Base-by-base conservation (phyloP, 2,888 invertebrate genomes). In the Aethes cnicana region DNA sequence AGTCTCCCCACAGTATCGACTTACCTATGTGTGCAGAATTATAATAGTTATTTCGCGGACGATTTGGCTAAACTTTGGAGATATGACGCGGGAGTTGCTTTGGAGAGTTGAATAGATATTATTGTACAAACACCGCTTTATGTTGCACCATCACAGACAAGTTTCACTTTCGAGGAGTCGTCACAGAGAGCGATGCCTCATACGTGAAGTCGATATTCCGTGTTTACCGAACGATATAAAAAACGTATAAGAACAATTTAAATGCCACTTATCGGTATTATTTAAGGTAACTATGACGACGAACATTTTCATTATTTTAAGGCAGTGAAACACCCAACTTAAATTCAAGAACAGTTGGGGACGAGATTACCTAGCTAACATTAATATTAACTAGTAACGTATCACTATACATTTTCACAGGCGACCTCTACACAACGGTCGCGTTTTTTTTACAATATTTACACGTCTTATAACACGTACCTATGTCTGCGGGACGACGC, bases 281-380 rank as follows among this genome's bases (percentile, higher is more conserved):
- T 52, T 44, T 84, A 77, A 79, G 73, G 69, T 83, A 82, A 84
- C 80, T 80, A 84, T 86, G 85, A 87, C 77, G 74, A 71, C 79
- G 69, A 84, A 77, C 72, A 69, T 70, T 75, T 58, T 74, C 74
- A 73, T 79, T 75, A 86, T 69, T 85, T 86, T 89, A 89, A 89
- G 89, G 89, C 89, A 89, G 89, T 89, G 89, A 88, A 84, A 89
- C 85, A 84, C 86, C 89, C 89, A 89, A 88, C 88, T 78, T 78
- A 88, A 88, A 87, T 77, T 81, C 75, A 80, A 88, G 86, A 85
- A 84, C 80, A 82, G 89, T 88, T 84, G 88, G 89, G 88, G 83
- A 84, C 84, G 80, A 87, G 80, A 85, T 88, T 88, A 87, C 85
- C 88, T 89, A 88, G 89, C 89, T 89, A 88, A 88, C 75, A 81